phyloP scores from a whole-genome alignment of 2,888 invertebrate species.

The Schizotus pectinicornis region DNA sequence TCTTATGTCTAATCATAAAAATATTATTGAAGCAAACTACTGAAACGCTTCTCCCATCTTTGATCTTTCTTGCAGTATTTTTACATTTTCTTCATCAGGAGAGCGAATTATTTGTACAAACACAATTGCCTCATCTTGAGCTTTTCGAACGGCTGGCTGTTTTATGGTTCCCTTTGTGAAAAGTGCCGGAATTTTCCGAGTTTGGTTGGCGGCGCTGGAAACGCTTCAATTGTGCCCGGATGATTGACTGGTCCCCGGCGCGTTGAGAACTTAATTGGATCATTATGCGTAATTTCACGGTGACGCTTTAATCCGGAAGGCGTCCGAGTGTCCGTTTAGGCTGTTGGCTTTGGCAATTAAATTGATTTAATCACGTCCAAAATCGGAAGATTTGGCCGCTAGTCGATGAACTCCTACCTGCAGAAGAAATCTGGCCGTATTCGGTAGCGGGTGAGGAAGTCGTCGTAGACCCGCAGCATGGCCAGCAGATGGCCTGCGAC shows the following conservation, averaged over 20 bases:
- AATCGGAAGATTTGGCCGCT: not conserved
- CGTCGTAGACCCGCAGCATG: conserved; percentile 66
- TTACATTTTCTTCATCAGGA: too few relatives aligned
- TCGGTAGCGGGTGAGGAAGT: conserved; percentile 68
- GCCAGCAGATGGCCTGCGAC: conserved; percentile 57
- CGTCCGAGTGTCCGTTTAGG: too few relatives aligned
- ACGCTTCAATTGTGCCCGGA: not conserved
- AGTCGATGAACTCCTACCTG: conserved; percentile 53
- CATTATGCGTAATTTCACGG: conserved; percentile 22
- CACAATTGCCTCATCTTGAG: too few relatives aligned
- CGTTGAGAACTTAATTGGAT: conserved; percentile 20
- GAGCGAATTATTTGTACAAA: too few relatives aligned
- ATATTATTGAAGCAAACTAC: too few relatives aligned
- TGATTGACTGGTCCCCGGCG: conserved; percentile 13
- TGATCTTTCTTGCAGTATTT: too few relatives aligned
- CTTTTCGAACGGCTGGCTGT: not conserved
- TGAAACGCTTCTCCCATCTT: too few relatives aligned
- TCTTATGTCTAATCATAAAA: too few relatives aligned
- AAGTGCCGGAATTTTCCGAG: not conserved
- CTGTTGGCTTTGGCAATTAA: not conserved
- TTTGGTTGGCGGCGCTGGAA: not conserved
- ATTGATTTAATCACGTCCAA: not conserved
- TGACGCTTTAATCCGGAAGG: conserved; percentile 13
- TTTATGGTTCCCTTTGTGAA: conserved; percentile 16
- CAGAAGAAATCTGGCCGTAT: conserved; percentile 82